Base-by-base conservation (phyloP, 2,797 vertebrate genomes). In the Xenopus petersii region DNA sequence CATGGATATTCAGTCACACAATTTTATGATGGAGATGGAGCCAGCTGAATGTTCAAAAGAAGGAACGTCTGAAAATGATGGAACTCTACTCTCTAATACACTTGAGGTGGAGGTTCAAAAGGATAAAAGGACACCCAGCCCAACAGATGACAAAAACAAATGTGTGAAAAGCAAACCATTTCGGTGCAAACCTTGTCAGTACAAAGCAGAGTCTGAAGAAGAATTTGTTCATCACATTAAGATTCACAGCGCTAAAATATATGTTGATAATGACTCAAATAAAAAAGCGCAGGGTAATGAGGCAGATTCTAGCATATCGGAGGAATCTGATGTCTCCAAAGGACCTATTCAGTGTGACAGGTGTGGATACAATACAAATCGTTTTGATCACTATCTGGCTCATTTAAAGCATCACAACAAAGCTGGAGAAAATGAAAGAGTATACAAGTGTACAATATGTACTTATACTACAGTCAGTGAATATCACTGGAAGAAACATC, bases 401-500 rank as follows among this genome's bases (percentile, higher is more conserved):
- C 97, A 99, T 83, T 90, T 99, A 80, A 97, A 97, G 21, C 97
- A 98, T 83, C 96, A 99, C 86, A 95, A 90, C 84, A 95, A 96
- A 83, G 95, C 94, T 71, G 95, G 96, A 6, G 92, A 96, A 48
- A 94, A 95, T 55, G 87, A 92, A 77, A 91, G 94, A 59, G 95
- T 98, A 70, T 97, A 95, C 76, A 96, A 95, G 88, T 99, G 97
- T 84, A 96, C 95, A 9, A 92, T 99, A 81, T 98, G 97, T 82
- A 93, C 95, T 0, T 99, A 99, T 78, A 98, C 95, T 71, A 98
- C 97, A 0, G 94, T 99, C 75, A 98, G 97, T 66, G 96, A 98
- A 84, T 99, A 99, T 80, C 97, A 99, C 88, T 99, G 97, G 97
- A 96, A 97, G 88, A 99, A 99, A 84, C 97, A 99, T 84, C 87